Percentiles rank a stretch among this genome's conserved stretches.
phyloP scores from a whole-genome alignment of 2,888 invertebrate genomes.

The Andrena bicolor region DNA sequence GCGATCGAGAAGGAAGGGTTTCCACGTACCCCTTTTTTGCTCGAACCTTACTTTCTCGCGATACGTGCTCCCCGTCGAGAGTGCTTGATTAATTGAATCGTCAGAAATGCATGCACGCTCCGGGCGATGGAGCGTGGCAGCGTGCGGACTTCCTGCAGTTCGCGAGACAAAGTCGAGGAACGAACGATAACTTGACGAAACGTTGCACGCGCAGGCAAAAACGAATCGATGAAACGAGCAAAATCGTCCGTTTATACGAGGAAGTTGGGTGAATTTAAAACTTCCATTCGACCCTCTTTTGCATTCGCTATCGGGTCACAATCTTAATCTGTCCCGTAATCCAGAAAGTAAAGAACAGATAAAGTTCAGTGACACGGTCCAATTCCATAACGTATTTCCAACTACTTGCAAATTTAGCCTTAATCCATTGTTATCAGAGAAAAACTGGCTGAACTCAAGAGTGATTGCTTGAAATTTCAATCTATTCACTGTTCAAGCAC shows the following conservation, averaged over 20 bases:
- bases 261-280: not conserved
- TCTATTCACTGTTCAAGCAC: not conserved
- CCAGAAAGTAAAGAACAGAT: not conserved
- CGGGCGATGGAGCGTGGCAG: too few relatives aligned
- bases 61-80: conserved; percentile 1
- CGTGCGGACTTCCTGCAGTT: too few relatives aligned
- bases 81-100: conserved; percentile 13
- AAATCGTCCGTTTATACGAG: not conserved
- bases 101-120: not conserved
- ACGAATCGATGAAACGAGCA: not conserved
- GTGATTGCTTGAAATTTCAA: conserved; percentile 3
- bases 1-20: not conserved
- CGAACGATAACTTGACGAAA: not conserved
- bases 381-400: not conserved
- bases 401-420: conserved; percentile 11
- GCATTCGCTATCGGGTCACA: not conserved
- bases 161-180: not conserved
- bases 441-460: not conserved
- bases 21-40: conserved; percentile 10
- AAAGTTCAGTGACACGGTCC: conserved; percentile 15
- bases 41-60: not conserved
- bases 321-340: conserved; percentile 16
- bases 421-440: conserved; percentile 15
- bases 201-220: not conserved
- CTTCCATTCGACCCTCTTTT: not conserved